Base-by-base conservation (phyloP, 1,140 invertebrate species). In the Drosophila subpulchrella region DNA sequence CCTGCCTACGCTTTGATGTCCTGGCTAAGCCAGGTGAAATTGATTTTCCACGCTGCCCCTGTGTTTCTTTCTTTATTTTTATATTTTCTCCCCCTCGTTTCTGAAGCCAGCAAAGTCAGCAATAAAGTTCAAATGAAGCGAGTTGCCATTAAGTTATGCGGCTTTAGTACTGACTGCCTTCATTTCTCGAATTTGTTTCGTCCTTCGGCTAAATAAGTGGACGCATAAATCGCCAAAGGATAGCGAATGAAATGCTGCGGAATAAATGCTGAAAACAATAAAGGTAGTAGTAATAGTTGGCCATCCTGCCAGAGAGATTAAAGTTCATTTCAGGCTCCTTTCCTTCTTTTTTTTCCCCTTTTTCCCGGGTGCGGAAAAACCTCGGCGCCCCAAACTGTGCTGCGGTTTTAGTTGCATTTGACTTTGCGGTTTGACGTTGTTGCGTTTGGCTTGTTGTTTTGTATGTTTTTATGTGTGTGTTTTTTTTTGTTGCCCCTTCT, bases 121-220 rank as follows among this genome's bases (percentile, higher is more conserved):
- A 81, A 88, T 88, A 88, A 88, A 89, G 80, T 88, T 89, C 80
- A 88, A 89, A 89, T 88, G 84, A 89, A 88, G 73, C 81, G 73
- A 80, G 67, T 66, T 47, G 80, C 76, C 54, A 88, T 89, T 88
- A 88, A 84, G 84, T 89, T 89, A 89, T 88, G 85, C 75, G 85
- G 84, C 85, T 77, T 88, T 88, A 81, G 72, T 30, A 34, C 6
- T 20, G 27, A 1, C 27, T 20, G 20, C 20, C 20, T 20, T 20
- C 20, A 20, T 20, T 20, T 20, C 20, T 76, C 59, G 65, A 59
- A 34, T 48, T 75, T 67, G 66, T 82, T 72, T 76, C 53, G 59
- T 73, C 39, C 63, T 74, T 57, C 67, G 34, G 84, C 76, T 83
- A 73, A 84, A 86, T 88, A 88, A 88, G 83, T 83, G 84, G 76